Evolutionary conservation across 2,797 vertebrate species (phyloP).

Genomic region (Orestias chungarensis): DNA sequence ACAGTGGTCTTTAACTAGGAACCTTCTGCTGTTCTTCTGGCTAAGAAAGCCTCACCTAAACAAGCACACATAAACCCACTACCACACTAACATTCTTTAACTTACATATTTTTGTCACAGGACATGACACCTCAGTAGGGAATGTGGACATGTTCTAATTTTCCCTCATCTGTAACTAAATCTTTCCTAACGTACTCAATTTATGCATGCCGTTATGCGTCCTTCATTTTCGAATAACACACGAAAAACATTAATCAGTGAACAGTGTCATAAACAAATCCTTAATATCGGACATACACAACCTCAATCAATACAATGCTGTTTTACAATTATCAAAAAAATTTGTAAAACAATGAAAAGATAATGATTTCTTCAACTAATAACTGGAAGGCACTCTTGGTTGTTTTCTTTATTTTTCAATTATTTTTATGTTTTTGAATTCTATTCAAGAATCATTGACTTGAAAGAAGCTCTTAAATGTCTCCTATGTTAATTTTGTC

Average conservation of each 20-base stretch:
- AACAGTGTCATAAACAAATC: neutral
- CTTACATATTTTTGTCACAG: slow-evolving; percentile 60
- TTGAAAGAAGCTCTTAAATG: too few species aligned
- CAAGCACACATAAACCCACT: slow-evolving; percentile 22
- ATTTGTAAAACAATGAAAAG: too few species aligned
- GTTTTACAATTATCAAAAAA: too few species aligned
- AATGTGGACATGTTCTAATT: neutral
- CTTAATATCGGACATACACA: neutral
- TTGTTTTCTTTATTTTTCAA: too few species aligned
- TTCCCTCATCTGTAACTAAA: slow-evolving; percentile 23
- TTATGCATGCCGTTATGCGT: neutral
- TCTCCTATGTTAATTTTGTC: too few species aligned
- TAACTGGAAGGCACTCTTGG: too few species aligned
- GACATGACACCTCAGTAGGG: slow-evolving; percentile 35
- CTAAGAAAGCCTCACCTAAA: slow-evolving; percentile 74
- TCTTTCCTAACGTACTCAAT: slow-evolving; percentile 9
- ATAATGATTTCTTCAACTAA: too few species aligned
- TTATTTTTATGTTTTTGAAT: too few species aligned
- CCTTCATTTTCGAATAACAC: neutral
- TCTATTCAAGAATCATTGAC: too few species aligned
- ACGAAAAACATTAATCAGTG: neutral
- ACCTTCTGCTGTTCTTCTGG: slow-evolving; percentile 69
- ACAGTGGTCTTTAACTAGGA: slow-evolving; percentile 54
- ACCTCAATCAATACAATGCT: too few species aligned
- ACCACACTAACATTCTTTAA: slow-evolving; percentile 55